Evolutionary conservation across 2,113 vertebrate species (phyloP).

Genomic region (Dunckerocampus dactyliophorus): DNA sequence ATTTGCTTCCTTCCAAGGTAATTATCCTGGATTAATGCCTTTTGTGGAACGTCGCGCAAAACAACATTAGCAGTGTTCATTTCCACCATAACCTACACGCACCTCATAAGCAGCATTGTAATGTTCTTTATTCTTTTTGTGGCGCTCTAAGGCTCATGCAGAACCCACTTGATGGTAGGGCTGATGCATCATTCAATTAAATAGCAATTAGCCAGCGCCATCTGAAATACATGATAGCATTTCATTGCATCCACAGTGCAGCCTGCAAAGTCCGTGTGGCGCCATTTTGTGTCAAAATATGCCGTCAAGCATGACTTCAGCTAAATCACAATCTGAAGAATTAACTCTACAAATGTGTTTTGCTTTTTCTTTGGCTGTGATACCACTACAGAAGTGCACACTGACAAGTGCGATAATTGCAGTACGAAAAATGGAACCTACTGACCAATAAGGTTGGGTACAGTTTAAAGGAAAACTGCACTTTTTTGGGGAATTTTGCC

Average conservation of each 20-base stretch:
- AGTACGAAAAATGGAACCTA: too few species aligned
- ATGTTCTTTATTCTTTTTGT: constrained; percentile 47
- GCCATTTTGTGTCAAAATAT: neutral
- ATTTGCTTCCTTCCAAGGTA: constrained; percentile 75
- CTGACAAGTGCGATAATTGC: too few species aligned
- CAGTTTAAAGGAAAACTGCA: too few species aligned
- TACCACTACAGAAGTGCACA: neutral
- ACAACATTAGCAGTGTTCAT: constrained; percentile 71
- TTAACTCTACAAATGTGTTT: neutral
- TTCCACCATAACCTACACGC: constrained; percentile 63
- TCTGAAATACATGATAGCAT: constrained; percentile 15
- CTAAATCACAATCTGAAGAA: too few species aligned
- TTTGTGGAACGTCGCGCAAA: constrained; percentile 58
- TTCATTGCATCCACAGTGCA: constrained; percentile 17
- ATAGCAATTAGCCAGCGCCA: constrained; percentile 45
- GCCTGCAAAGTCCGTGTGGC: neutral
- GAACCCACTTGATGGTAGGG: constrained; percentile 31
- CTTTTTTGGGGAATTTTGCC: too few species aligned
- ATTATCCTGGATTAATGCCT: constrained; percentile 76
- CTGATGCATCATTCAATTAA: constrained; percentile 53
- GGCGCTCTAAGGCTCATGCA: constrained; percentile 35
- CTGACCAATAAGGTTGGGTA: too few species aligned
- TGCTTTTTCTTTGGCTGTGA: neutral
- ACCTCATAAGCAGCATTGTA: constrained; percentile 67
- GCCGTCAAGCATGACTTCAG: too few species aligned